Percentiles rank a stretch among this genome's conserved stretches.
phyloP scores from a whole-genome alignment of 92 coral and sea anemone species.

The Plumapathes pennacea region DNA sequence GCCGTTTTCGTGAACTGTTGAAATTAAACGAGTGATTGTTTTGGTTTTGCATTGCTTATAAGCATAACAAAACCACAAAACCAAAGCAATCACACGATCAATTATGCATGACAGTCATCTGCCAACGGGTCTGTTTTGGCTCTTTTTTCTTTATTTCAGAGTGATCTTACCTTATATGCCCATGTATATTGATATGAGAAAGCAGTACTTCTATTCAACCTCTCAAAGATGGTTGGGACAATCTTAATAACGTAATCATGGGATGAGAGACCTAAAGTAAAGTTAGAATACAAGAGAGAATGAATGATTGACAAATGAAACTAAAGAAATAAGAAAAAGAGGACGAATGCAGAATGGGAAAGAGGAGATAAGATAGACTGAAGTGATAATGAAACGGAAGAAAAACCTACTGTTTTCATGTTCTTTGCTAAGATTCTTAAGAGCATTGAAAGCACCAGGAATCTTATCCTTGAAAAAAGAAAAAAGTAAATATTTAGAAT shows the following conservation, averaged over 20 bases:
- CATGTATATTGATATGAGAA: conserved; percentile 95
- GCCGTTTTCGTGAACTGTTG: too few relatives aligned
- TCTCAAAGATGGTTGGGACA: conserved; percentile 95
- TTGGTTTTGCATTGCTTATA: too few relatives aligned
- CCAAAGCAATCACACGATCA: too few relatives aligned
- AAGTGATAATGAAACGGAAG: background rate
- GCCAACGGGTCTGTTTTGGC: too few relatives aligned
- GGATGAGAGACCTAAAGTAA: conserved; percentile 82
- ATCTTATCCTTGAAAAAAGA: conserved; percentile 62
- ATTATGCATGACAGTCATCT: too few relatives aligned
- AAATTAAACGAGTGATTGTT: too few relatives aligned
- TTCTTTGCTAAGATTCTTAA: conserved; percentile 54
- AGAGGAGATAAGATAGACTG: background rate
- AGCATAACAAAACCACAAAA: background rate
- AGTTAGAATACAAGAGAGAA: too few relatives aligned
- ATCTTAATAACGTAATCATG: conserved; percentile 95
- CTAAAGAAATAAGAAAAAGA: background rate
- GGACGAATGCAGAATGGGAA: background rate
- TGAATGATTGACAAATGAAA: too few relatives aligned
- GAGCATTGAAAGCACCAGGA: conserved; percentile 93
- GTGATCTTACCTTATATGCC: conserved; percentile 95
- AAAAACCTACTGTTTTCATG: conserved; percentile 63
- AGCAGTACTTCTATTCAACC: conserved; percentile 79
- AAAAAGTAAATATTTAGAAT: background rate
- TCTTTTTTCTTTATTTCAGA: background rate